Evolutionary conservation across 2,888 invertebrate species (phyloP).

Genomic region (Microplitis deprimator): DNA sequence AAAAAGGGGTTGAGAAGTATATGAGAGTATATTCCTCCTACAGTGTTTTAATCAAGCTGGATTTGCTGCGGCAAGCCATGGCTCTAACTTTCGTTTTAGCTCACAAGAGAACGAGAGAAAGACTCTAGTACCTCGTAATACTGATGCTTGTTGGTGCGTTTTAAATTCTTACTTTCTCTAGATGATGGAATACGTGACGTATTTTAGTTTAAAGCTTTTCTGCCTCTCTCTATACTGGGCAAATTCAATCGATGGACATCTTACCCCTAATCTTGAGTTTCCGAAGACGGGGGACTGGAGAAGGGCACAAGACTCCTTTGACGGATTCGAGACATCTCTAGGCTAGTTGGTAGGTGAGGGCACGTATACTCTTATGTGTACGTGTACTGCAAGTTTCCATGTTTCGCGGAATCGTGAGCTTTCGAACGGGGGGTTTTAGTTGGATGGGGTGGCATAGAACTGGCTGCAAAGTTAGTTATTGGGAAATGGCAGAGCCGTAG

Average conservation of each 20-base stretch:
- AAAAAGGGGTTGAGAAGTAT: slow-evolving; percentile 60
- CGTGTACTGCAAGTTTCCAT: slow-evolving; percentile 33
- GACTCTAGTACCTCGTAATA: not conserved
- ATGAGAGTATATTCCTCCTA: slow-evolving; percentile 65
- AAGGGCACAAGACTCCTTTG: slow-evolving; percentile 29
- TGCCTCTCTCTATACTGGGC: slow-evolving; percentile 34
- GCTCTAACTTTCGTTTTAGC: slow-evolving; percentile 71
- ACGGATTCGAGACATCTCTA: slow-evolving; percentile 36
- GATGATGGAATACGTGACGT: slow-evolving; percentile 39
- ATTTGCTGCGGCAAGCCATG: slow-evolving; percentile 71
- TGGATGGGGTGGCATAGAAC: not conserved
- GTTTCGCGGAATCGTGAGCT: slow-evolving; percentile 24
- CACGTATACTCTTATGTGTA: slow-evolving; percentile 32
- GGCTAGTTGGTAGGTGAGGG: slow-evolving; percentile 42
- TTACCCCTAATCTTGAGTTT: slow-evolving; percentile 3
- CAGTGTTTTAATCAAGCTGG: slow-evolving; percentile 72
- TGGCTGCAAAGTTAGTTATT: slow-evolving; percentile 44
- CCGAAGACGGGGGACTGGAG: not conserved
- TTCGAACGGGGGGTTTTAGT: not conserved
- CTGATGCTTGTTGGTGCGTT: slow-evolving; percentile 27
- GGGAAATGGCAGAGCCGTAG: slow-evolving; percentile 44
- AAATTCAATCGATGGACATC: slow-evolving; percentile 31
- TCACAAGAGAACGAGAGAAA: slow-evolving; percentile 42
- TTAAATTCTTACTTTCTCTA: slow-evolving; percentile 18
- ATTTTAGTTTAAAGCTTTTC: slow-evolving; percentile 22